Evolutionary conservation across 1,140 invertebrate species (phyloP), one percentile per base, ranked within the genome.

Genomic region (Zaprionus vittiger): DNA sequence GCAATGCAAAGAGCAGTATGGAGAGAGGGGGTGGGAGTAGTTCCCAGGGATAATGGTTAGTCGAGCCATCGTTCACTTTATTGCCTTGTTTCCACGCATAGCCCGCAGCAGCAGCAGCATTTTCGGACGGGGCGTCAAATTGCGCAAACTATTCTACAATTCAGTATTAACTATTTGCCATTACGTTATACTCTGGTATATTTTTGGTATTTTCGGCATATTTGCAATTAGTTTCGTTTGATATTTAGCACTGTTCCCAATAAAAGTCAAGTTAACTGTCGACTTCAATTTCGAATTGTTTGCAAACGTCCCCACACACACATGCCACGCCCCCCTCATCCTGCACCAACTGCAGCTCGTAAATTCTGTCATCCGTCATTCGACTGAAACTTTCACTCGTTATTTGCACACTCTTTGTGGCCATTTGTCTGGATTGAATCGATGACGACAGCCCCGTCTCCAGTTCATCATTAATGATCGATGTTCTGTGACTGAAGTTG

Each of bases 381-480:
- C 17, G 60, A 59, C 49, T 73, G 44, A 24, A 38, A 62, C 49
- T 61, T 67, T 73, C 52, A 24, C 69, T 31, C 44, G 68, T 61
- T 76, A 76, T 76, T 76, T 65, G 67, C 68, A 76, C 66, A 54
- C 54, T 64, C 63, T 65, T 60, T 20, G 65, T 28, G 65, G 76
- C 57, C 81, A 84, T 89, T 90, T 90, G 83, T 89, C 85, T 89
- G 83, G 68, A 67, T 84, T 76, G 66, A 52, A 41, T 5, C 22
- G 47, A 47, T 47, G 41, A 34, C 47, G 59, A 63, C 44, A 63
- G 22, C 4, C 4, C 22, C 31, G 6, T n/a, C 60, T 28, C 28
- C 79, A 84, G 66, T 86, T 70, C 70, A 86, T 87, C 80, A 86
- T 82, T 90, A 81, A 90, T 90, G 84, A 89, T 89, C 81, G 79